Evolutionary conservation across 1,140 invertebrate species (phyloP).

Genomic region (Drosophila biarmipes): DNA sequence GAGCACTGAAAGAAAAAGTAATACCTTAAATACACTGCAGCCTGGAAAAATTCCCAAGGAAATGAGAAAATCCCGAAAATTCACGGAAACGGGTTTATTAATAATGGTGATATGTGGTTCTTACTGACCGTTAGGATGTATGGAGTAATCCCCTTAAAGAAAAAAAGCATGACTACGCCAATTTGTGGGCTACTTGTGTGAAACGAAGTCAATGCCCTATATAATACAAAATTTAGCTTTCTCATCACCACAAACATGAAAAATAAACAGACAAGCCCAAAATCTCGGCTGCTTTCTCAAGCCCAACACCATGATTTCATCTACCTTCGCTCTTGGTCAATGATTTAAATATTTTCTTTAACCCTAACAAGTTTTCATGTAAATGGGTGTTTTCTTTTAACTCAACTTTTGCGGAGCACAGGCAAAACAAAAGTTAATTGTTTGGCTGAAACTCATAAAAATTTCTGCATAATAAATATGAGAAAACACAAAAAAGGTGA

Average conservation of each 20-base stretch:
- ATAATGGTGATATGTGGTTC: slow-evolving; percentile 18
- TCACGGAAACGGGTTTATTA: slow-evolving; percentile 22
- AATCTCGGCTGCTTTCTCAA: slow-evolving; percentile 25
- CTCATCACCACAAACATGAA: slow-evolving; percentile 20
- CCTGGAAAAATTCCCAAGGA: background rate
- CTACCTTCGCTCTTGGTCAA: slow-evolving; percentile 27
- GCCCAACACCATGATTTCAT: slow-evolving; percentile 27
- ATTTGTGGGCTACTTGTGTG: slow-evolving; percentile 13
- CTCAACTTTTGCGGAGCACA: slow-evolving; percentile 34
- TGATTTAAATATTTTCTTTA: slow-evolving; percentile 44
- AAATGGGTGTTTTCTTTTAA: slow-evolving; percentile 30
- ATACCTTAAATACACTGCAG: too few species aligned
- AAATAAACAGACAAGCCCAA: slow-evolving; percentile 10
- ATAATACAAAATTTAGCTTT: slow-evolving; percentile 5
- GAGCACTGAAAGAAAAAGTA: background rate
- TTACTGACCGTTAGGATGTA: slow-evolving; percentile 16
- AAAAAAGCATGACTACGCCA: slow-evolving; percentile 22
- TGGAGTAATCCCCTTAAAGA: slow-evolving; percentile 16
- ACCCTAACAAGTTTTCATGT: slow-evolving; percentile 9
- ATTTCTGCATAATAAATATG: slow-evolving; percentile 76
- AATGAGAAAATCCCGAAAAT: slow-evolving; percentile 4
- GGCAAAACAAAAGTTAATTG: slow-evolving; percentile 69
- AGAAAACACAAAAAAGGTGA: slow-evolving; percentile 69
- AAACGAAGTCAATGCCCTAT: slow-evolving; percentile 28
- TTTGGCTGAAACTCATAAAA: slow-evolving; percentile 42